A percentile compares a stretch with the other conserved stretches of the same genome.
Conservation (phyloP, 2,797 vertebrate species). For the Myripristis murdjan region DNA sequence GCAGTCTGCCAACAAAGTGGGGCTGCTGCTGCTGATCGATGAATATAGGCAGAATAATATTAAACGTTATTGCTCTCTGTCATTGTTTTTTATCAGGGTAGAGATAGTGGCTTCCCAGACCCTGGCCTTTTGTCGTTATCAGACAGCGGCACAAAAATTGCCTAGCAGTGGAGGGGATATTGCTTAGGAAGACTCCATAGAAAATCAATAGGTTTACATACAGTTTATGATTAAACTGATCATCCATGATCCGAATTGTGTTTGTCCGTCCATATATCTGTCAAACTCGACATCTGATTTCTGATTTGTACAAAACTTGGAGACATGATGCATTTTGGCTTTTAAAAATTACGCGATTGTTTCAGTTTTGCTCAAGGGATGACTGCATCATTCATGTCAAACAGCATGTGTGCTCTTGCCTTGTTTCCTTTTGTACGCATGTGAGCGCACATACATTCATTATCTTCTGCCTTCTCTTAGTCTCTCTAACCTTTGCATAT, state of each 20-base stretch:
- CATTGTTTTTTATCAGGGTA: slow-evolving; percentile 26
- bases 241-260: neutral
- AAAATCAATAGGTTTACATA: neutral
- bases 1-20: neutral
- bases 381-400: no score
- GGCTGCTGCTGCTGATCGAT: slow-evolving; percentile 20
- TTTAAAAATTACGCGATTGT: no score
- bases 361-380: no score
- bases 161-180: neutral
- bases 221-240: neutral
- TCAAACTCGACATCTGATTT: neutral
- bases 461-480: neutral
- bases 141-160: slow-evolving; percentile 16
- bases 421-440: neutral
- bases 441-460: neutral
- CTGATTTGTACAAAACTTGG: no score
- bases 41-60: slow-evolving; percentile 6
- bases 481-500: neutral
- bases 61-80: slow-evolving; percentile 38
- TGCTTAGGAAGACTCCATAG: slow-evolving; percentile 12
- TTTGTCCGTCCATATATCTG: neutral
- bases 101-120: slow-evolving; percentile 24
- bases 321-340: no score
- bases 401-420: no score
- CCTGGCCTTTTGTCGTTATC: slow-evolving; percentile 28